Evolutionary conservation across 2,888 invertebrate genomes (phyloP), one percentile per base, ranked within the genome.

Genomic region (Troides aeacus): DNA sequence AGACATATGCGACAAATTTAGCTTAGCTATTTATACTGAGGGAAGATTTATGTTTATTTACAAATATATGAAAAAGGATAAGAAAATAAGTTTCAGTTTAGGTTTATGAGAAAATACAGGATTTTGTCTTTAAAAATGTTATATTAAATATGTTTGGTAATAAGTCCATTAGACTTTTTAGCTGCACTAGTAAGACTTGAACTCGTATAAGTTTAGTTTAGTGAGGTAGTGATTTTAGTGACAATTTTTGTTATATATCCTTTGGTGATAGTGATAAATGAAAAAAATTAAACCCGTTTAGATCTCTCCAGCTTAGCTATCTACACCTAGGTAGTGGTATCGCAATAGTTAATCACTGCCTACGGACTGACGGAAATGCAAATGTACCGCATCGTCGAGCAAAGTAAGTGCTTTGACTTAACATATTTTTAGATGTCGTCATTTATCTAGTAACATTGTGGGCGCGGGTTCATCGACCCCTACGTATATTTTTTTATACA

Each of bases 281-380:
- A 50, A 50, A 50, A 12, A 4, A 50, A 10, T 3, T 50, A 50
- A 18, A 18, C 50, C 50, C 50, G 18, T 50, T 50, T 15, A 12
- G 50, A 50, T 50, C 15, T 50, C 50, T 18, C 18, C 18, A n/a
- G 21, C 15, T 39, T 21, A 21, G 24, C 15, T 46, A 46, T n/a
- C 42, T 66, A 46, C 59, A 23, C 30, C 57, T 57, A 64, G 64
- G 21, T 61, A 62, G 30, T 23, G 23, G 57, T 70, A 66, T 66
- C n/a, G 59, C 50, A 66, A 70, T 58, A 62, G 58, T 70, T 62
- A 66, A 70, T 66, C 62, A 62, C 64, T 70, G 62, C 66, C 62
- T 62, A 62, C 65, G 36, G 53, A 42, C 69, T 61, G 60, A 66
- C 69, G 69, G 66, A 70, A 70, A 70, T 66, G 69, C 69, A 70